Conservation (phyloP, 2,888 invertebrate species). For the Diaperis boleti region DNA sequence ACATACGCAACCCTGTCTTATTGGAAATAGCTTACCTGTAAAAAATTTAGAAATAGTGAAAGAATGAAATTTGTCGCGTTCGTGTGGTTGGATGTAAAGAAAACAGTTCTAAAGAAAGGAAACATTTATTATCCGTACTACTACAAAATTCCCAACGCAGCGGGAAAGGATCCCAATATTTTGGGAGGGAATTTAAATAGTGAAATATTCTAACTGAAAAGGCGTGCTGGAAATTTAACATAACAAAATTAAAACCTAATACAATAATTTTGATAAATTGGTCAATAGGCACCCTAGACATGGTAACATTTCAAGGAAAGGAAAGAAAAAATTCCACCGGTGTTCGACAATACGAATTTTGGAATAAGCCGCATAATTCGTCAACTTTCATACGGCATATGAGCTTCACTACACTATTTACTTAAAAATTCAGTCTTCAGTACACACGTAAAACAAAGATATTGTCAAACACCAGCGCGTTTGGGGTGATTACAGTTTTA, state of each 20-base stretch:
- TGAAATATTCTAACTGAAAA: slow-evolving; percentile 46
- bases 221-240: slow-evolving; percentile 43
- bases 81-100: slow-evolving; percentile 26
- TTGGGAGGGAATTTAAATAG: slow-evolving; percentile 44
- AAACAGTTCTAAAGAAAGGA: slow-evolving; percentile 41
- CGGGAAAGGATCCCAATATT: slow-evolving; percentile 18
- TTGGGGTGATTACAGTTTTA: slow-evolving; percentile 49
- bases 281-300: slow-evolving; percentile 60
- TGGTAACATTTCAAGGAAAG: slow-evolving; percentile 60
- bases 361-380: slow-evolving; percentile 43
- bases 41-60: slow-evolving; percentile 10
- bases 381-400: slow-evolving; percentile 58
- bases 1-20: slow-evolving; percentile 21
- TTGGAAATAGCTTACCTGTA: slow-evolving; percentile 24
- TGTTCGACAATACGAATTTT: slow-evolving; percentile 57
- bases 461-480: slow-evolving; percentile 60
- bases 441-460: slow-evolving; percentile 52
- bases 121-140: slow-evolving; percentile 43
- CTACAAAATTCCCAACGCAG: slow-evolving; percentile 40
- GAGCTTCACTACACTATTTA: slow-evolving; percentile 53
- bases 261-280: slow-evolving; percentile 48
- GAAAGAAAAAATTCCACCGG: slow-evolving; percentile 51
- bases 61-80: not conserved
- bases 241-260: slow-evolving; percentile 41
- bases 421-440: slow-evolving; percentile 58